Base-by-base conservation (phyloP, 2,797 vertebrate species). In the Sylvilagus floridanus region DNA sequence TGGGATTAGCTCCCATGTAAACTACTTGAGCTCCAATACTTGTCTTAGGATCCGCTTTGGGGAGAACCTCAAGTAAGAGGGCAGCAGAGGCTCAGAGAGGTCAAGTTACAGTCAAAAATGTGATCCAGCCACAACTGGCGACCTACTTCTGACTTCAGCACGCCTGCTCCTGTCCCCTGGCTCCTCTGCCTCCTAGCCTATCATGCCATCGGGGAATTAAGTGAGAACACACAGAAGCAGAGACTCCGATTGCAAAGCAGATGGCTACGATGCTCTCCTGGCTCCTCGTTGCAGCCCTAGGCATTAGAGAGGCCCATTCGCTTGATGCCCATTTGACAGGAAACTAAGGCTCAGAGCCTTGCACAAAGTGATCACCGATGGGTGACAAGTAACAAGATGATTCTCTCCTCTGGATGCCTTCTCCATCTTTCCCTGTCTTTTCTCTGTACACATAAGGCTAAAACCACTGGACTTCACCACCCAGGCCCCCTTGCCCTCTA, bases 281-380 rank as follows among this genome's bases (percentile, higher is more conserved):
- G 10, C 4, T 13, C 57, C 32, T 69, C 37, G 0, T 0, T 1
- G 9, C 2, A 69, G 8, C 69, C 42, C 78, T 4, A 3, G 4
- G 47, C 30, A 28, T 35, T 5, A 4, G 63, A 88, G 50, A 28
- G 12, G 35, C 5, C 30, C 30, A 32, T 22, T 28, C 21, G 3
- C 62, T n/a, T 35, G 13, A 37, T 26, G n/a, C 13, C 42, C 35
- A 16, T 75, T 62, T 37, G 9, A 13, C 12, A 83, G 78, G 42
- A 73, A 89, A 84, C 21, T 2, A 22, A 60, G 47, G n/a, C 50
- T 71, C 77, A 35, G 54, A 30, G 57, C n/a, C 11, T 52, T 22
- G 11, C 16, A n/a, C 72, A 7, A 69, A 71, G 24, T 21, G 22
- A 86, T 50, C 3, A 0, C 35, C 47, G 17, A 35, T 21, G 42